Evolutionary conservation across 2,113 vertebrate genomes (phyloP), one percentile per base, ranked within the genome.

Genomic region (Psittacara wagleri): DNA sequence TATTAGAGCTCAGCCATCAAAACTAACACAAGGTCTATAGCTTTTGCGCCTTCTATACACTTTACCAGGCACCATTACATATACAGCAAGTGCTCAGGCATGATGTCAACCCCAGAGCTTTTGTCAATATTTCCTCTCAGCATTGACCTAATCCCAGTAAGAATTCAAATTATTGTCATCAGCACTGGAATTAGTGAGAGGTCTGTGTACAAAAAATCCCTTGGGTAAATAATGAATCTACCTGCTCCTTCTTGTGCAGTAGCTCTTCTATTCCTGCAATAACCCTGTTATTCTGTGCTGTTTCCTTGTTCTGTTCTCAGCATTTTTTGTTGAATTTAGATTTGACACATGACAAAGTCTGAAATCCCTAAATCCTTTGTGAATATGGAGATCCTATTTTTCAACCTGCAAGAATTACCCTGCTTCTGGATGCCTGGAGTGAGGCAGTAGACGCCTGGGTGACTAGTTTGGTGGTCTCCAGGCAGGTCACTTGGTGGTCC

Each of bases 361-460:
- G 20, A 51, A 29, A 23, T 35, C n/a, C 44, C 70, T 28, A 25
- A 70, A n/a, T 9, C 35, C 28, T 25, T 5, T 69, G 28, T 22
- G 54, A 48, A 37, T 2, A 1, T 2, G 11, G 69, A 46, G 52
- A 41, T 57, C 25, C 31, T 18, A 1, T n/a, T 59, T 28, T 46
- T 46, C 35, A 49, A 33, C 9, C 49, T 18, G 55, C 25, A 31
- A 20, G 66, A 44, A 10, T 4, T 0, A 17, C 15, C 15, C 41
- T 27, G 10, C 10, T 20, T 10, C 48, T 27, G 68, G 29, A 4
- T 62, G 82, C 35, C 35, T 0, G 0, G 37, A 6, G 15, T 2
- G 39, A 17, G 61, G 33, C 43, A 33, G 57, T 35, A 59, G 24
- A 22, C 16, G 22, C 57, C 22, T 35, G 33, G 33, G 33, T 14